Evolutionary conservation across 2,797 vertebrate species (phyloP).

Genomic region (Cynopterus sphinx): DNA sequence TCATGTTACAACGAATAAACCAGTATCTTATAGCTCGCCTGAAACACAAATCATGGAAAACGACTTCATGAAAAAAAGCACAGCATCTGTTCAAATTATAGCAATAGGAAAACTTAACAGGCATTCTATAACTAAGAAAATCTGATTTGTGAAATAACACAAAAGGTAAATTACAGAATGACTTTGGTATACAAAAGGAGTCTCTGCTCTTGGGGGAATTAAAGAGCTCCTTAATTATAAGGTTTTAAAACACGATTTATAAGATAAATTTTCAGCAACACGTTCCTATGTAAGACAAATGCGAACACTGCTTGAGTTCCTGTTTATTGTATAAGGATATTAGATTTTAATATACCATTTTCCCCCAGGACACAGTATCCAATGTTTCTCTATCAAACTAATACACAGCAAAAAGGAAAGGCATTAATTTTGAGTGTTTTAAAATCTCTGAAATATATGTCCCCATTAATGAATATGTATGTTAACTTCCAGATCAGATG

Average conservation of each 20-base stretch:
- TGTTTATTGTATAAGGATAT: not conserved
- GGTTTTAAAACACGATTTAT: not conserved
- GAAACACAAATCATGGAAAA: constrained; percentile 1
- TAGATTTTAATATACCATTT: not conserved
- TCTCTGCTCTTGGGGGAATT: not conserved
- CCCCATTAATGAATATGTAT: not conserved
- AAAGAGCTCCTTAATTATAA: constrained; percentile 20
- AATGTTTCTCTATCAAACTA: not conserved
- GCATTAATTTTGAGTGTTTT: not conserved
- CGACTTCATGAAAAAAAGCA: not conserved
- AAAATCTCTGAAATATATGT: not conserved
- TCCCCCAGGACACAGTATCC: not conserved
- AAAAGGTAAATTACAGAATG: not conserved
- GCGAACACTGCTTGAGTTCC: not conserved
- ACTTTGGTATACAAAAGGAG: not conserved
- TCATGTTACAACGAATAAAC: not conserved
- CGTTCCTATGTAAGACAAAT: not conserved
- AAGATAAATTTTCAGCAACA: not conserved
- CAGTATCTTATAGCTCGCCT: not conserved
- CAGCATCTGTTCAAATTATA: not conserved
- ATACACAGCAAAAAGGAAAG: not conserved
- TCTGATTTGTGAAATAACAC: not conserved
- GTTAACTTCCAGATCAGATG: not conserved
- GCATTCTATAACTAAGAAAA: not conserved
- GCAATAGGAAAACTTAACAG: not conserved